These are phyloP conservation scores for Fistularia tabacaria DNA, from an alignment of 2,797 vertebrate species.

Conservation along the genomic window DNA sequence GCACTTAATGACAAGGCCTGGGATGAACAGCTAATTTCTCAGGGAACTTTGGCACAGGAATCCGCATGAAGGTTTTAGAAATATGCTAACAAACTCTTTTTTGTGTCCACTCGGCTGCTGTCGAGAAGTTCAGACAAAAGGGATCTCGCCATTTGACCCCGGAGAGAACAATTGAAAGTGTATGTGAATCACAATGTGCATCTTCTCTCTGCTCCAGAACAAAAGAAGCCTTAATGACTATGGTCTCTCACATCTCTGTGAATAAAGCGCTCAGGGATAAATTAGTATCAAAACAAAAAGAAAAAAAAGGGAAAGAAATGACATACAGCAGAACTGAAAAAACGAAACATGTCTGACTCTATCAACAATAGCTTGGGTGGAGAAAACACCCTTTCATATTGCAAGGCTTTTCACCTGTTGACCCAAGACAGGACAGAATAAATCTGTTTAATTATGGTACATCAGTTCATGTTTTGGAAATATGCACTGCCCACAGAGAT, in stretches of 20 bases:
- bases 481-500: too few species aligned
- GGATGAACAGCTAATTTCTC: constrained; percentile 35
- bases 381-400: too few species aligned
- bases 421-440: too few species aligned
- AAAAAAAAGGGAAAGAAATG: constrained; percentile 4
- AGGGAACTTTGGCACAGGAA: constrained; percentile 53
- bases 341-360: too few species aligned
- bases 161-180: constrained; percentile 74
- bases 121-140: constrained; percentile 76
- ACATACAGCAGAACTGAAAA: constrained; percentile 19
- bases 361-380: too few species aligned
- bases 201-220: constrained; percentile 64
- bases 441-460: too few species aligned
- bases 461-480: too few species aligned
- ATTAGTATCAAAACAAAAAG: not conserved
- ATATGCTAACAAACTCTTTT: constrained; percentile 37
- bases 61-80: constrained; percentile 42
- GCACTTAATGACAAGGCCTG: constrained; percentile 15
- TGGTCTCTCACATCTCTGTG: constrained; percentile 41
- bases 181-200: constrained; percentile 69
- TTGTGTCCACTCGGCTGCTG: constrained; percentile 28
- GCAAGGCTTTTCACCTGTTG: not conserved
- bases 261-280: constrained; percentile 40
- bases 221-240: constrained; percentile 62
- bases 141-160: constrained; percentile 73